Conservation (phyloP, 2,888 invertebrate species). For the Argyra leucocephala region DNA sequence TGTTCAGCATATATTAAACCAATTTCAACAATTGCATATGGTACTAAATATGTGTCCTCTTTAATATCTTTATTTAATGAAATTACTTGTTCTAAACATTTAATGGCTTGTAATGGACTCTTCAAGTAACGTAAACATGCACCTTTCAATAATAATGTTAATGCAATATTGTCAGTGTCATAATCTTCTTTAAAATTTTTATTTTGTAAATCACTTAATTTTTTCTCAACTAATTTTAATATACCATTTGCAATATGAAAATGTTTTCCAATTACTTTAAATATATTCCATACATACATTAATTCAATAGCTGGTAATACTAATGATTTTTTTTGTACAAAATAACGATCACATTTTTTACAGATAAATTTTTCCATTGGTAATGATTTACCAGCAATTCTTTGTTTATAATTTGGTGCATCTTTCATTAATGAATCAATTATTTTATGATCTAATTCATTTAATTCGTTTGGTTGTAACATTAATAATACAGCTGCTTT, state of each 20-base stretch:
- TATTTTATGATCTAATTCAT: slow-evolving; percentile 46
- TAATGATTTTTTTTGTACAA: slow-evolving; percentile 61
- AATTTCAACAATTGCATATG: slow-evolving; percentile 77
- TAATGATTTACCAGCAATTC: slow-evolving; percentile 90
- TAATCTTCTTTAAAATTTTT: slow-evolving; percentile 33
- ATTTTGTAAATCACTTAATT: slow-evolving; percentile 35
- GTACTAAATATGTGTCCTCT: slow-evolving; percentile 74
- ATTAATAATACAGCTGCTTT: slow-evolving; percentile 75
- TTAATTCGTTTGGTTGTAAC: slow-evolving; percentile 47
- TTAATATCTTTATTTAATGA: slow-evolving; percentile 61
- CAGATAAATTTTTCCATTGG: slow-evolving; percentile 95
- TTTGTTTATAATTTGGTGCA: slow-evolving; percentile 73
- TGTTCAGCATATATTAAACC: slow-evolving; percentile 67
- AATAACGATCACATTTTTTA: slow-evolving; percentile 72
- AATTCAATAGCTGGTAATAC: slow-evolving; percentile 78
- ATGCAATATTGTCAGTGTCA: slow-evolving; percentile 61
- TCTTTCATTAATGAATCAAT: slow-evolving; percentile 58
- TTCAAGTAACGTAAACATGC: slow-evolving; percentile 72
- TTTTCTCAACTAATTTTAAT: slow-evolving; percentile 54
- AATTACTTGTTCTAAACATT: slow-evolving; percentile 39
- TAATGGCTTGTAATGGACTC: slow-evolving; percentile 66
- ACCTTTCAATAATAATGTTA: slow-evolving; percentile 71
- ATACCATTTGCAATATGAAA: slow-evolving; percentile 52
- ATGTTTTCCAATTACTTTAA: slow-evolving; percentile 68
- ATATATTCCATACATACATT: slow-evolving; percentile 87